A percentile compares a stretch with the other conserved stretches of the same genome.
Evolutionary conservation across 2,888 invertebrate species (phyloP).

Genomic region (Bhutanitis thaidina): DNA sequence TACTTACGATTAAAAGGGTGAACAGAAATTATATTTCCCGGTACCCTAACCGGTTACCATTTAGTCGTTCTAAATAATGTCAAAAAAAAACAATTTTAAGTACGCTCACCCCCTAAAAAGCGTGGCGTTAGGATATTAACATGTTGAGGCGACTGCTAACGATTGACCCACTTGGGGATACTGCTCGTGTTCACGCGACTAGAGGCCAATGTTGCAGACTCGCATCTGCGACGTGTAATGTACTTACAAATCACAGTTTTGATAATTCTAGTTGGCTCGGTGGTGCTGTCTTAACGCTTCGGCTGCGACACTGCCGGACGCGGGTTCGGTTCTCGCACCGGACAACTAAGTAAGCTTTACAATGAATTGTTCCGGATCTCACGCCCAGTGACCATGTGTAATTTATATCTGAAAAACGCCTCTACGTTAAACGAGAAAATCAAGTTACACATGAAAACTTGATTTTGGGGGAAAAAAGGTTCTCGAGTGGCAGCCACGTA

Average conservation of each 20-base stretch:
- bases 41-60: conserved; percentile 2
- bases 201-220: neutral
- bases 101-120: conserved; percentile 11
- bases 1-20: too few species aligned
- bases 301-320: too few species aligned
- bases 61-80: conserved; percentile 10
- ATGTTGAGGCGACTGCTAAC: conserved; percentile 21
- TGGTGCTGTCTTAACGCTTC: too few species aligned
- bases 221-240: neutral
- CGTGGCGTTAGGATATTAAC: conserved; percentile 24
- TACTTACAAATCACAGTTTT: neutral
- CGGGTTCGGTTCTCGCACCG: too few species aligned
- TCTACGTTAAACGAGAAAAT: too few species aligned
- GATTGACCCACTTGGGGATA: conserved; percentile 23
- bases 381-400: too few species aligned
- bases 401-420: too few species aligned
- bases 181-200: conserved; percentile 19
- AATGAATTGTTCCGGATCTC: too few species aligned
- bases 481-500: too few species aligned
- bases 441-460: too few species aligned
- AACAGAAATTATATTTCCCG: neutral
- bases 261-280: neutral
- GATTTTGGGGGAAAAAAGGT: too few species aligned
- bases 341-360: too few species aligned
- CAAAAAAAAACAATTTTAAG: conserved; percentile 20